Base-by-base conservation (phyloP, 1,140 invertebrate species). In the Helicoverpa zea region DNA sequence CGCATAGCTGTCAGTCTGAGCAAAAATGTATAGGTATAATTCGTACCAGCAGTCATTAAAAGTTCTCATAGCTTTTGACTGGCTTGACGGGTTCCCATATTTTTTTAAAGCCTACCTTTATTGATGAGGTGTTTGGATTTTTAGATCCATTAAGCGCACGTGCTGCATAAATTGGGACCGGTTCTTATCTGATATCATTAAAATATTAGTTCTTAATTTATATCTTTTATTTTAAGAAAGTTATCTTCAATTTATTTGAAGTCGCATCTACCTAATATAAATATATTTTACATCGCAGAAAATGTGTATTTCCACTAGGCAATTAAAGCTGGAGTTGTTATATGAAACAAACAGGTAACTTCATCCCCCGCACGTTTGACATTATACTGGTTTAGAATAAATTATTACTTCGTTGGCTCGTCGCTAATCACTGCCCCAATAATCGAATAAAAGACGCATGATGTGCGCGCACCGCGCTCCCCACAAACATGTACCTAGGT, bases 371-470 rank as follows among this genome's bases (percentile, higher is more conserved):
- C 18, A 23, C 4, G 16, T 63, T n/a, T 49, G 23, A 14, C 29
- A 52, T 51, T 43, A 73, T 29, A 58, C 52, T 56, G 64, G 23
- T 79, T 78, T 70, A 70, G 76, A 79, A 79, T 79, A 59, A 79
- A 70, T 79, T 79, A 79, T 70, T 63, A 79, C 64, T 29, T 68
- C 43, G 63, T 29, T 54, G 70, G 47, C 59, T 73, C 49, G 52
- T n/a, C 59, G 70, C 80, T 81, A 81, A 81, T 81, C 72, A 58
- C 87, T 85, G 88, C 84, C 83, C 84, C 81, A 82, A 84, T 92
- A 93, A 93, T 90, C 88, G 84, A 93, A 91, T 92, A 92, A 92
- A 91, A 87, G 87, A 88, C 79, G 88, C 84, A 76, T 73, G 63
- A 76, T 59, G 61, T 52, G 86, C 80, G 74, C 79, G 66, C 81